phyloP scores from a whole-genome alignment of 2,113 vertebrate species.

The Gorsachius goisagi region DNA sequence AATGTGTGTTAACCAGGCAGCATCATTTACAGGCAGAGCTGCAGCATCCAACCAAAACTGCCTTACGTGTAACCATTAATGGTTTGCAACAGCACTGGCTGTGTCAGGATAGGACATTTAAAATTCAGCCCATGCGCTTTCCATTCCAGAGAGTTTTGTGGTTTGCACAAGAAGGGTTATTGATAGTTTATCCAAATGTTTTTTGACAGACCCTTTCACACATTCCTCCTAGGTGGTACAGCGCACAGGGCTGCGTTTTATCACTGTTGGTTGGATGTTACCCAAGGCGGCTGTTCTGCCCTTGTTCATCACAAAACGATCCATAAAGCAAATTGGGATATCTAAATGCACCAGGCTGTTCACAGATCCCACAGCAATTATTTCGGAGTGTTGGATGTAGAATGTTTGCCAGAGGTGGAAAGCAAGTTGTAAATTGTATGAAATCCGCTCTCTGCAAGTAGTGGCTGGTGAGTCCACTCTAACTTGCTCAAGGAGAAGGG shows the following conservation, averaged over 20 bases:
- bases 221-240: conserved; percentile 32
- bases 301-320: conserved; percentile 52
- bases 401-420: conserved; percentile 33
- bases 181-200: conserved; percentile 53
- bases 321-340: conserved; percentile 53
- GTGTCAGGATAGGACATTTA: background rate
- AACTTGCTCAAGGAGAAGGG: background rate
- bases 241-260: conserved; percentile 24
- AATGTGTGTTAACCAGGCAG: background rate
- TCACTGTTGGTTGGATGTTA: conserved; percentile 38
- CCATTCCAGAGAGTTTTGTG: conserved; percentile 12
- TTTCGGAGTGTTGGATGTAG: background rate
- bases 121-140: conserved; percentile 6
- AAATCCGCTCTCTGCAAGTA: background rate
- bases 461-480: background rate
- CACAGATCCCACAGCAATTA: conserved; percentile 47
- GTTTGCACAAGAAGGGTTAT: conserved; percentile 17
- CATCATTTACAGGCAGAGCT: background rate
- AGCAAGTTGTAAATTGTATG: background rate
- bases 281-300: conserved; percentile 44
- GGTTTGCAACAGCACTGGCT: background rate
- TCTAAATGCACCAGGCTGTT: conserved; percentile 39
- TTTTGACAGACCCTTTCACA: conserved; percentile 57
- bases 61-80: background rate
- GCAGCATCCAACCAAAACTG: background rate